phyloP scores from a whole-genome alignment of 2,888 invertebrate species.

The Fragum fragum region DNA sequence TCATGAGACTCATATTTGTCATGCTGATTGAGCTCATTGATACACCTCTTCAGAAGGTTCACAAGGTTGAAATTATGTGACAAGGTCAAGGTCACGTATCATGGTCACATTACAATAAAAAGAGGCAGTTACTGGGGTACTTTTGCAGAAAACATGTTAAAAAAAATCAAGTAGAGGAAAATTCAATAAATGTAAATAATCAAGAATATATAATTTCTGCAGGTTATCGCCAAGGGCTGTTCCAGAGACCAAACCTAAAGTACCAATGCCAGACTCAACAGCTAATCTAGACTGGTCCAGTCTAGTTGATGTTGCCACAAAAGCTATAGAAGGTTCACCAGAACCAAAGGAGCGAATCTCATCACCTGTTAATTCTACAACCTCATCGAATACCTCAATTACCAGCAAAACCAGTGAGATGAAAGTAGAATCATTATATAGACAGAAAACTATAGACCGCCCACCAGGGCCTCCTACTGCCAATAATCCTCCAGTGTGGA shows the following conservation, averaged over 20 bases:
- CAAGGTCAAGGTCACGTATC: too few species aligned
- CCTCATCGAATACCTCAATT: slow-evolving; percentile 41
- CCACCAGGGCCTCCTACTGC: slow-evolving; percentile 62
- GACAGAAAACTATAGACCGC: slow-evolving; percentile 47
- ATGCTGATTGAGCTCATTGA: too few species aligned
- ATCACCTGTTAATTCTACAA: slow-evolving; percentile 34
- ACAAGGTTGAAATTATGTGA: too few species aligned
- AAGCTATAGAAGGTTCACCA: slow-evolving; percentile 89
- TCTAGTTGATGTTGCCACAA: slow-evolving; percentile 93
- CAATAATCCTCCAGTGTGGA: slow-evolving; percentile 72
- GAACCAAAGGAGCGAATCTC: slow-evolving; percentile 53
- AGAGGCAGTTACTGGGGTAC: too few species aligned
- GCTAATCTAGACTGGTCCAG: slow-evolving; percentile 93
- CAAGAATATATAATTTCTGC: slow-evolving; percentile 36
- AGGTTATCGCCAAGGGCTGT: slow-evolving; percentile 84
- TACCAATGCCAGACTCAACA: slow-evolving; percentile 90
- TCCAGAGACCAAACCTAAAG: slow-evolving; percentile 54
- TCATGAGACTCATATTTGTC: too few species aligned
- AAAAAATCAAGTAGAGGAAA: too few species aligned
- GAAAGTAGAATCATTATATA: slow-evolving; percentile 61
- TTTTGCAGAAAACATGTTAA: too few species aligned
- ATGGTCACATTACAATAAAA: too few species aligned
- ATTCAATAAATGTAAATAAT: too few species aligned
- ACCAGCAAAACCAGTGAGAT: slow-evolving; percentile 43
- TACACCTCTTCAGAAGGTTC: too few species aligned